Evolutionary conservation across 2,797 vertebrate genomes (phyloP).

Genomic region (Tarsius wallacei): DNA sequence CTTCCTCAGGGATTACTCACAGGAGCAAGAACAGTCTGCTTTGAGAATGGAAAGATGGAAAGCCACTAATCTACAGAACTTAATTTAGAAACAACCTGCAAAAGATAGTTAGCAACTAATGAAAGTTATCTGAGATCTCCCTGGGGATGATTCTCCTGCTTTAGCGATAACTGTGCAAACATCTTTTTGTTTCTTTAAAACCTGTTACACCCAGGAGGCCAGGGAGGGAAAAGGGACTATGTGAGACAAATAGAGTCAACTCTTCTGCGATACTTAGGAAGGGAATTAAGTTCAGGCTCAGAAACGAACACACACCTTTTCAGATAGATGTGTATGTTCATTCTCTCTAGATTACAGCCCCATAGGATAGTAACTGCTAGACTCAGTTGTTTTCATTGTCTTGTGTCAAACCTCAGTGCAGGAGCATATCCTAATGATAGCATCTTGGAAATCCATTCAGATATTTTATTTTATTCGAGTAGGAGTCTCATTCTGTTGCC

Average conservation of each 20-base stretch:
- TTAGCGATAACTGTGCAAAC: slow-evolving; percentile 53
- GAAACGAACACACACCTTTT: background rate
- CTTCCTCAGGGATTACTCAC: slow-evolving; percentile 81
- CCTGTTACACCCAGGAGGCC: slow-evolving; percentile 54
- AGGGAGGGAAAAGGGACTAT: background rate
- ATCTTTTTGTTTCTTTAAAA: slow-evolving; percentile 8
- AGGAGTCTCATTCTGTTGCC: no score
- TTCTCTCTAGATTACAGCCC: background rate
- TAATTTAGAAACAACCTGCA: slow-evolving; percentile 82
- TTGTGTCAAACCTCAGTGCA: background rate
- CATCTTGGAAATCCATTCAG: background rate
- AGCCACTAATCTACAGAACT: slow-evolving; percentile 50
- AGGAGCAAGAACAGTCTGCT: slow-evolving; percentile 61
- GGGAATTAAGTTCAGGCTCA: background rate
- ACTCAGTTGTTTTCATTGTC: background rate
- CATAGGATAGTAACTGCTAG: background rate
- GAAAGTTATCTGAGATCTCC: slow-evolving; percentile 76
- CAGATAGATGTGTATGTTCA: background rate
- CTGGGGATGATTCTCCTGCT: slow-evolving; percentile 42
- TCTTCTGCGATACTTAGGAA: slow-evolving; percentile 32
- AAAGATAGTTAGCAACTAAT: slow-evolving; percentile 69
- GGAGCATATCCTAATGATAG: background rate
- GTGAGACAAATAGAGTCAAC: background rate
- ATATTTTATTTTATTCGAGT: background rate
- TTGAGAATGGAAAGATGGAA: slow-evolving; percentile 62